Percentiles rank a stretch among this genome's conserved stretches.
Conservation (phyloP, 30 jellyfish, hydroid and myxozoan species). For the Phacellophora camtschatica region DNA sequence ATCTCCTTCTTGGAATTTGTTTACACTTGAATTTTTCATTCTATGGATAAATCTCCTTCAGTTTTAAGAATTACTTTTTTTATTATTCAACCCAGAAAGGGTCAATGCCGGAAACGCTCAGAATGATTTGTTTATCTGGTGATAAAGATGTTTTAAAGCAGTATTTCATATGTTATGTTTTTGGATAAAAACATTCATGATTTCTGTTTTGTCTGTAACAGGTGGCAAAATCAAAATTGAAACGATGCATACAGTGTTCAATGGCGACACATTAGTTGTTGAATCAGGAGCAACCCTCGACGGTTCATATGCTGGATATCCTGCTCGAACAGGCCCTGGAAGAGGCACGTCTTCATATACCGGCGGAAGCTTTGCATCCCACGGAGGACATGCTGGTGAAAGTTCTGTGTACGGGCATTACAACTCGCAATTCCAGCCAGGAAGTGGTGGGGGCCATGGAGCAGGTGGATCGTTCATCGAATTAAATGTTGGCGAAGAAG, state of each 20-base stretch:
- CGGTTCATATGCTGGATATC: conserved; percentile 37
- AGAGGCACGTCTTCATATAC: neutral
- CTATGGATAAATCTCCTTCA: no score
- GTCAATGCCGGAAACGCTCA: no score
- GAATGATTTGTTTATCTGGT: no score
- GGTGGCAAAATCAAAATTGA: conserved; percentile 41
- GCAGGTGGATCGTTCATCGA: conserved; percentile 60
- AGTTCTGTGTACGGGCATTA: conserved; percentile 45
- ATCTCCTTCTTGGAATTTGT: no score
- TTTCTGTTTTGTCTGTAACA: neutral
- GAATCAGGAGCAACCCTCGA: conserved; percentile 48
- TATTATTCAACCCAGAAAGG: no score
- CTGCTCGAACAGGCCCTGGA: conserved; percentile 49
- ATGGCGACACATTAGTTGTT: conserved; percentile 17
- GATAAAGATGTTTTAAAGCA: no score
- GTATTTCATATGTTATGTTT: no score
- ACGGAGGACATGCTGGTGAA: conserved; percentile 52
- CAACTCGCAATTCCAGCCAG: conserved; percentile 42
- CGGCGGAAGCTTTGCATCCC: conserved; percentile 66
- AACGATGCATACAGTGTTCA: conserved; percentile 10
- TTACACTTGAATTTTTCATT: no score
- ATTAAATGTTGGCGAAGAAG: conserved; percentile 20
- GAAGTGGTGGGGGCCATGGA: conserved; percentile 67
- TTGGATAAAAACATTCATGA: no score
- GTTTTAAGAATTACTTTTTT: no score